Base-by-base conservation (phyloP, 2,888 invertebrate species). In the Eueremaeus valkanovi region DNA sequence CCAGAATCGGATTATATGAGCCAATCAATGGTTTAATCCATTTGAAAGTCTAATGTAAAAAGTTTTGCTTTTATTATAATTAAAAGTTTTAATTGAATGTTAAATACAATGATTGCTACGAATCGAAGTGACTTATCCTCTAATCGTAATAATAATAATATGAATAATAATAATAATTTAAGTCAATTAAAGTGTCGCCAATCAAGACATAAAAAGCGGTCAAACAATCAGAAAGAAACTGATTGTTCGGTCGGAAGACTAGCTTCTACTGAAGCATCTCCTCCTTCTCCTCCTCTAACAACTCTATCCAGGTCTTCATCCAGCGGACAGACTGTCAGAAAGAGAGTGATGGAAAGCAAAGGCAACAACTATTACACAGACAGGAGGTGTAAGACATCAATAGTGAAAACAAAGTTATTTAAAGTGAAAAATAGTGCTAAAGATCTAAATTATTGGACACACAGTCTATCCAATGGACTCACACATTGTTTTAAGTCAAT, bases 351-450 rank as follows among this genome's bases (percentile, higher is more conserved):
- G 8, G 6, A 27, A 58, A 18, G 63, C 3, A 63, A n/a, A 63
- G 3, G 33, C 63, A 33, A 9, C 16, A 63, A 21, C 8, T 29
- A 33, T 31, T 33, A 18, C 18, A 63, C 33, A 63, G 5, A 5
- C 36, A n/a, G n/a, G n/a, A n/a, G n/a, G n/a, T n/a, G n/a, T n/a
- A n/a, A n/a, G n/a, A 9, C 63, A 63, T 33, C 33, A 33, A 27
- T 63, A 27, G 27, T 58, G 27, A 58, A 29, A 24, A 27, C 58
- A 9, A 58, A 58, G 11, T 24, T 27, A 27, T 24, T n/a, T 9
- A 58, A 58, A 33, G 63, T 63, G 63, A 63, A 29, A 33, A 63
- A 31, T 63, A 63, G 63, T 63, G 63, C 63, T 29, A 63, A 63
- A 63, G 1, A 63, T 63, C 31, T 33, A 1, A 16, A 33, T 33